A percentile compares a stretch with the other conserved stretches of the same genome.
Evolutionary conservation across 2,797 vertebrate genomes (phyloP).

Genomic region (Capromys pilorides): DNA sequence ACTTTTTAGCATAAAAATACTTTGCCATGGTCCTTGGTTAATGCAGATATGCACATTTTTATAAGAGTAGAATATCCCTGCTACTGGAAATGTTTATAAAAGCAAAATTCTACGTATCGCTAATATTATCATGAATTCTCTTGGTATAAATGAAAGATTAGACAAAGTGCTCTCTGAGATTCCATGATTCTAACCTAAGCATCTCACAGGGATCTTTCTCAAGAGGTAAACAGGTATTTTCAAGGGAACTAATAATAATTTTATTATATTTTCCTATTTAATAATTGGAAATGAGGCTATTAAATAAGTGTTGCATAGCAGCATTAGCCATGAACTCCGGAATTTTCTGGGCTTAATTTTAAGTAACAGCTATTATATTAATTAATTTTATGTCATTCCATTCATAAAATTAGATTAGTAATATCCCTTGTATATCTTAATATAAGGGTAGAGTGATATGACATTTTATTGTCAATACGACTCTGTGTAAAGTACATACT

Average conservation of each 20-base stretch:
- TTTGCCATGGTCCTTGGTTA: neutral
- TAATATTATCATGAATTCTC: neutral
- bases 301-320: neutral
- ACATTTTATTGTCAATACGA: constrained; percentile 37
- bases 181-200: neutral
- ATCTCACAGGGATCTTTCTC: neutral
- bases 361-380: neutral
- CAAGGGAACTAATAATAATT: neutral
- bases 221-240: neutral
- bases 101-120: neutral
- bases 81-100: neutral
- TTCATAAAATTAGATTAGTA: constrained; percentile 32
- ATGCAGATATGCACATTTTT: neutral
- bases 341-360: neutral
- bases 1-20: neutral
- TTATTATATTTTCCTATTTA: neutral
- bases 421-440: neutral
- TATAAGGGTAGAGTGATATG: constrained; percentile 15
- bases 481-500: neutral
- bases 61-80: neutral
- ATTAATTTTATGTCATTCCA: neutral
- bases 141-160: neutral
- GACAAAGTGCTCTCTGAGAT: neutral
- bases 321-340: neutral
- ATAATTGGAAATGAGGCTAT: constrained; percentile 16